phyloP scores from a whole-genome alignment of 2,113 vertebrate genomes.

The Eulemur rufifrons region DNA sequence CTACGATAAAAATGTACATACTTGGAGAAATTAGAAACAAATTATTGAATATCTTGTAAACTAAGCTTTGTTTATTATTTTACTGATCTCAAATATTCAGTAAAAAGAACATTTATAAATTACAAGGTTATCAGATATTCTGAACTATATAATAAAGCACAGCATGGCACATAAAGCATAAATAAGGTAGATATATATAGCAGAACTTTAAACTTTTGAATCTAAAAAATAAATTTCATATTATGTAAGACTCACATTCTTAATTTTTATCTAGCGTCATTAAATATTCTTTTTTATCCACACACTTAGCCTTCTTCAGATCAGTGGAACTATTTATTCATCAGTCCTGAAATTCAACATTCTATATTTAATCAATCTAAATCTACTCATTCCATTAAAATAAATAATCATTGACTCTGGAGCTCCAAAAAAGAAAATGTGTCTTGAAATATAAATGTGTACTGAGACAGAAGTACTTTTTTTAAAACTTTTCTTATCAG shows the following conservation, averaged over 20 bases:
- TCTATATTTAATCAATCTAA: constrained; percentile 43
- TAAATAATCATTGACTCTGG: constrained; percentile 31
- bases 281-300: constrained; percentile 15
- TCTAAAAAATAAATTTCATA: not conserved
- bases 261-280: not conserved
- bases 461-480: not conserved
- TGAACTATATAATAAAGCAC: not conserved
- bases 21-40: not conserved
- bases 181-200: not conserved
- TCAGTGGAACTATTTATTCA: constrained; percentile 3
- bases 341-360: not conserved
- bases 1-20: not conserved
- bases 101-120: not conserved
- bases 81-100: not conserved
- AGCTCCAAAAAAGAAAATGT: constrained; percentile 37
- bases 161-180: not conserved
- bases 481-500: not conserved
- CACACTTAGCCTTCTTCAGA: not conserved
- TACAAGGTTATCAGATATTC: not conserved
- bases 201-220: not conserved
- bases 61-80: not conserved
- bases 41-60: not conserved
- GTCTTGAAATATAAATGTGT: not conserved
- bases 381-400: constrained; percentile 41
- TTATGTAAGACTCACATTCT: not conserved